Evolutionary conservation across 2,797 vertebrate species (phyloP), one percentile per base, ranked within the genome.

Genomic region (Amazonetta brasiliensis): DNA sequence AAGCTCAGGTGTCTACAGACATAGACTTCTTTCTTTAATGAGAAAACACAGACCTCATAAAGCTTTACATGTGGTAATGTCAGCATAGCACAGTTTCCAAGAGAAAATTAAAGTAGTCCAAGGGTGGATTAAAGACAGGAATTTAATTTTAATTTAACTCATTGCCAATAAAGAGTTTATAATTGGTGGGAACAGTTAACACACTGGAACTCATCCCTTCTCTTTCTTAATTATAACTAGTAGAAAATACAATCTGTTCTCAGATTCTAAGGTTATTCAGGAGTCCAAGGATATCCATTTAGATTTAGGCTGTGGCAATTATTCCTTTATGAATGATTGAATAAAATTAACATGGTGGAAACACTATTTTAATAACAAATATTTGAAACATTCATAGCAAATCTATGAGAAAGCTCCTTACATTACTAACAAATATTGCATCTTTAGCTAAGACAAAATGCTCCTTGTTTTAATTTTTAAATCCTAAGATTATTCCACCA

Each of bases 11-110:
- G 80, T 88, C 69, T 79, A 89, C 41, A 78, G 41, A 85, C 11
- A 63, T 28, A 94, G 88, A 80, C 55, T 78, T 72, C 66, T 79
- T 74, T 75, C 69, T 93, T 95, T 86, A 96, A 96, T 94, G 81
- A 96, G 77, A 97, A 94, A 93, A 78, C 63, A 94, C 41, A 95
- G 85, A 82, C 74, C 86, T 93, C 48, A 67, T 19, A 78, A 94
- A 93, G 78, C 60, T 87, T 93, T 83, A 77, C 67, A 95, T 95
- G 84, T 81, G 85, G 50, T 59, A 71, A 87, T 17, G 15, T 59
- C 11, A 6, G 90, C 58, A 92, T 56, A 84, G 50, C 44, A 56
- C 20, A 87, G 16, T 78, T 88, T 96, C 77, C 77, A 69, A 90
- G 39, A 92, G 64, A 96, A 94, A 96, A 86, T 68, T 78, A 56